phyloP scores from a whole-genome alignment of 2,888 invertebrate genomes.

The Lamellibrachia columna region DNA sequence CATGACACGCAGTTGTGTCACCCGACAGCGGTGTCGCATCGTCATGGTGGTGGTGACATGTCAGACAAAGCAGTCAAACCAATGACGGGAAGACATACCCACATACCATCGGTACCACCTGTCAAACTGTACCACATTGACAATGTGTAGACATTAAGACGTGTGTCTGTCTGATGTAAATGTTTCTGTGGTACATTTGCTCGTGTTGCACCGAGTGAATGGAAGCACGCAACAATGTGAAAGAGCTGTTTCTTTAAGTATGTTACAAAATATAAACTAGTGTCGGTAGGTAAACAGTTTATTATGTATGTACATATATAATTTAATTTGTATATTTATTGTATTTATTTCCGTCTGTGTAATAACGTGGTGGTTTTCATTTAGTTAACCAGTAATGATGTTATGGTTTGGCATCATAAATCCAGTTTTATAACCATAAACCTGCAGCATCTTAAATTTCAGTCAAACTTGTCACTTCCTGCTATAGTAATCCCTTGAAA shows the following conservation, averaged over 20 bases:
- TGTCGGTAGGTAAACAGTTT: neutral
- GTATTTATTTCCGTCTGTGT: neutral
- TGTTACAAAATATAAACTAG: neutral
- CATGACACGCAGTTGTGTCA: neutral
- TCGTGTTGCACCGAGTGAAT: neutral
- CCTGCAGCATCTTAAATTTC: neutral
- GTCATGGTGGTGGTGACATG: neutral
- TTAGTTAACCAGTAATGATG: neutral
- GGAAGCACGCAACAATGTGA: neutral
- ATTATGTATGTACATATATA: neutral
- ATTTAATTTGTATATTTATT: neutral
- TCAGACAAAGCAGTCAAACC: neutral
- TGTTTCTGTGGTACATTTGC: neutral
- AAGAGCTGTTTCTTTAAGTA: slow-evolving; percentile 2
- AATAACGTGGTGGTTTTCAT: neutral
- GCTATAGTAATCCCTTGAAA: neutral
- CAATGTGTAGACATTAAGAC: neutral
- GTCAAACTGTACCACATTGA: slow-evolving; percentile 12
- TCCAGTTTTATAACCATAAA: neutral
- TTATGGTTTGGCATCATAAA: neutral
- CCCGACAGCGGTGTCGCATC: neutral
- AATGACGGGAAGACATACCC: slow-evolving; percentile 2
- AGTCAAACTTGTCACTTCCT: neutral
- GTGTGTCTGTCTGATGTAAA: neutral
- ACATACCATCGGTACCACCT: neutral